Evolutionary conservation across 1,140 invertebrate genomes (phyloP).

Genomic region (Vollenhovia emeryi): DNA sequence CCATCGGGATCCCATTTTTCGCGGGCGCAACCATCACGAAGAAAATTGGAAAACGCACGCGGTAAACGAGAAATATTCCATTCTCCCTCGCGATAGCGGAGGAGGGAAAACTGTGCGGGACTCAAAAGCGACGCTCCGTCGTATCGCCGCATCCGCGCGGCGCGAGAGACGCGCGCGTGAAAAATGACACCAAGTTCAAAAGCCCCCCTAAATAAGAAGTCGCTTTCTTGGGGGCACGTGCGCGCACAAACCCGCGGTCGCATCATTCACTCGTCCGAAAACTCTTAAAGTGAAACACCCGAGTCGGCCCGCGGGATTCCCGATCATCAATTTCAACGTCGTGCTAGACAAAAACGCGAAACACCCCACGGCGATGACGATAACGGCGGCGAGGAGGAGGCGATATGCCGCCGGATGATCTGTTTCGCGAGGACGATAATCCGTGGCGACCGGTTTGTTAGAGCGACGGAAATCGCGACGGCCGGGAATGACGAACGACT

Average conservation of each 20-base stretch:
- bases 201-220: conserved; percentile 79
- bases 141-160: conserved; percentile 33
- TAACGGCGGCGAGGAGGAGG: neutral
- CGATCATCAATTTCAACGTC: conserved; percentile 75
- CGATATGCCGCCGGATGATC: conserved; percentile 25
- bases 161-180: conserved; percentile 67
- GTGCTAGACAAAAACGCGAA: conserved; percentile 29
- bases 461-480: conserved; percentile 46
- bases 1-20: conserved; percentile 33
- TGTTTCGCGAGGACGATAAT: conserved; percentile 57
- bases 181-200: conserved; percentile 77
- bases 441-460: conserved; percentile 37
- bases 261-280: conserved; percentile 70
- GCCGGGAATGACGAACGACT: conserved; percentile 59
- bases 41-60: conserved; percentile 51
- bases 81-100: conserved; percentile 2
- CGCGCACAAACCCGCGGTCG: conserved; percentile 6
- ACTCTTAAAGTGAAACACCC: conserved; percentile 70
- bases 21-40: neutral
- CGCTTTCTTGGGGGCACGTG: conserved; percentile 56
- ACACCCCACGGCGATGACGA: neutral
- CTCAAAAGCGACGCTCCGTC: conserved; percentile 20
- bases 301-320: conserved; percentile 38
- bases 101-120: conserved; percentile 28
- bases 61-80: conserved; percentile 30